Base-by-base conservation (phyloP, 1,140 invertebrate species). In the Sesamia nonagrioides region DNA sequence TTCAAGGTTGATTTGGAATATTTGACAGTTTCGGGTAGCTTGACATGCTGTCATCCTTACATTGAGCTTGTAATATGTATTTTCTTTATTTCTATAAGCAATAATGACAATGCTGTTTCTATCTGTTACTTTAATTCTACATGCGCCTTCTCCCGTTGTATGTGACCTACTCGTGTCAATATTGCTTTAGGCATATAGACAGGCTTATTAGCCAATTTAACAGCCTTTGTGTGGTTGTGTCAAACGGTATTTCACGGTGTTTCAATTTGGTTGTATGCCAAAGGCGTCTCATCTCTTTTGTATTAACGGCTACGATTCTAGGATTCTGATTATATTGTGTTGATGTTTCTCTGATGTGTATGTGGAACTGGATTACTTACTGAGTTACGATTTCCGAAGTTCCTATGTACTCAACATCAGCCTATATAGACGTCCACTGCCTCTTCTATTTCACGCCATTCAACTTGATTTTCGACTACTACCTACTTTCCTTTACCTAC, bases 141-240 rank as follows among this genome's bases (percentile, higher is more conserved):
- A 66, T 35, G 7, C n/a, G 40, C 3, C 52, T 21, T 56, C 9
- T 0, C 8, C 7, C 17, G 7, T 8, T 56, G 21, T 8, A 17
- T 37, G n/a, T 13, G 17, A 66, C 27, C 56, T 3, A 60, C 33
- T 50, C 13, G 11, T 58, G 13, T 21, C 17, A 40, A 45, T 42
- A 42, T 37, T 37, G n/a, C 17, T 18, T 18, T 21, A 66, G 37
- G 61, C 61, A 40, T 63, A 66, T 42, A 66, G 61, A 66, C 61
- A 42, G 37, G 61, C 61, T 66, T 42, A 66, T 66, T 66, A 66
- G 37, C 37, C 17, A 66, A 42, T 66, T 66, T 66, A 66, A 66
- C 37, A 66, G 37, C 61, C 9, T 17, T 63, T 63, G 37, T 40
- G 35, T 40, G 35, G 1, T 8, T 63, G 60, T 45, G 60, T 45